Percentiles rank a stretch among this genome's conserved stretches.
phyloP scores from a whole-genome alignment of 2,888 invertebrate genomes.

The Oligia latruncula region DNA sequence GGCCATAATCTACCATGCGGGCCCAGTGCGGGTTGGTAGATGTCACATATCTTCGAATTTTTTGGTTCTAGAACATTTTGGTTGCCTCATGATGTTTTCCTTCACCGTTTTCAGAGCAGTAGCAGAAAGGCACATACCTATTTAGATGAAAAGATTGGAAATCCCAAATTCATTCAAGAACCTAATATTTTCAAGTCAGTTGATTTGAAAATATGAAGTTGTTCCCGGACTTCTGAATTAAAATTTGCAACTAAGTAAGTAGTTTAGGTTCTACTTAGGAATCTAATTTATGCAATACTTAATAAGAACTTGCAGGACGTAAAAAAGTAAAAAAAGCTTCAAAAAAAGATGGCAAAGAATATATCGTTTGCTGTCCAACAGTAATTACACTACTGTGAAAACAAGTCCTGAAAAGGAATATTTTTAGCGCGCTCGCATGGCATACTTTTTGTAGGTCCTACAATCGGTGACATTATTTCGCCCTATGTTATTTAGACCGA shows the following conservation, averaged over 20 bases:
- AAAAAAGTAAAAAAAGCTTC: neutral
- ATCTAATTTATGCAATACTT: neutral
- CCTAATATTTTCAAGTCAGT: neutral
- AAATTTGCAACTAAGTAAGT: neutral
- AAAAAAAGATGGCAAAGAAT: neutral
- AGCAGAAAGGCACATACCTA: neutral
- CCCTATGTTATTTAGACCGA: no score
- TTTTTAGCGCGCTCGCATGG: neutral
- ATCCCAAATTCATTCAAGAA: neutral
- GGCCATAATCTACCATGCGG: neutral
- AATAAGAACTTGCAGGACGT: neutral
- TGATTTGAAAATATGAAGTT: neutral
- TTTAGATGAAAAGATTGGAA: neutral
- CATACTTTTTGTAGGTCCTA: no score
- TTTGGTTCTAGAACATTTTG: neutral
- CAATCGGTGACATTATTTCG: no score
- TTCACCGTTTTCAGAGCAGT: neutral
- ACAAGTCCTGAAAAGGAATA: neutral
- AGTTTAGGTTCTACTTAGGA: neutral
- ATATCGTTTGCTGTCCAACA: neutral
- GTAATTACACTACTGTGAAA: neutral
- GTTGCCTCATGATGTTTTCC: neutral
- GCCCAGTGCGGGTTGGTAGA: neutral
- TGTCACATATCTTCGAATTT: neutral
- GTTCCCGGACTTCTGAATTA: neutral